Percentiles rank a stretch among this genome's conserved stretches.
phyloP scores from a whole-genome alignment of 2,113 vertebrate species.

The Ptilonorhynchus violaceus region DNA sequence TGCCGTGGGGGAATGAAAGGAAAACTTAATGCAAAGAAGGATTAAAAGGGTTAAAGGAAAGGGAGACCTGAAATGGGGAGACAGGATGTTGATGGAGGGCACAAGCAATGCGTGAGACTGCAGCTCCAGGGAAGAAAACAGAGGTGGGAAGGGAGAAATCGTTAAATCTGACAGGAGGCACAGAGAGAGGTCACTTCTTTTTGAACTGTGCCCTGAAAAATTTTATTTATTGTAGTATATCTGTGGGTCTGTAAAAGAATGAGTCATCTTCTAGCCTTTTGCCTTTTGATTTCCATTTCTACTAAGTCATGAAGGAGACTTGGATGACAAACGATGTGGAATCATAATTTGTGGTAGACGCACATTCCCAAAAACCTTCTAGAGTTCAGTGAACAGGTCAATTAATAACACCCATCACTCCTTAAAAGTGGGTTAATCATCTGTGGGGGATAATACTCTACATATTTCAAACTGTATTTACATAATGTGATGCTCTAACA shows the following conservation, averaged over 20 bases:
- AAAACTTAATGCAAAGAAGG: not conserved
- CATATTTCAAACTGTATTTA: conserved; percentile 24
- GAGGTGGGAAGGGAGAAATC: not conserved
- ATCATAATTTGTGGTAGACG: not conserved
- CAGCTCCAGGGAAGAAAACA: not conserved
- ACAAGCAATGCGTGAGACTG: accelerated
- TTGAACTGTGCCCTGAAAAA: not conserved
- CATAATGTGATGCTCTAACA: not conserved
- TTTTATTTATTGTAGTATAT: not conserved
- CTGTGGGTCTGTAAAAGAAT: not conserved
- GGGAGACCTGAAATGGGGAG: not conserved
- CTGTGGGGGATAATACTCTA: not conserved
- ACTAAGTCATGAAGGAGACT: conserved; percentile 2
- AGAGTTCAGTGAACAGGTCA: conserved; percentile 30
- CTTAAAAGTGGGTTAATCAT: conserved; percentile 35
- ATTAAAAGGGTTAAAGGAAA: not conserved
- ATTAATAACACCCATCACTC: conserved; percentile 25
- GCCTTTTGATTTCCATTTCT: not conserved
- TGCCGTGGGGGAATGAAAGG: accelerated
- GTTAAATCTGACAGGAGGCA: not conserved
- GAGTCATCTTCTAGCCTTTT: not conserved
- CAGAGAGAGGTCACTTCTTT: not conserved
- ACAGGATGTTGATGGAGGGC: accelerated
- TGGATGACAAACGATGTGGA: not conserved
- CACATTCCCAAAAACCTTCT: not conserved